Percentiles rank a stretch among this genome's conserved stretches.
Evolutionary conservation across 2,113 vertebrate genomes (phyloP).

Genomic region (Ursus arctos): DNA sequence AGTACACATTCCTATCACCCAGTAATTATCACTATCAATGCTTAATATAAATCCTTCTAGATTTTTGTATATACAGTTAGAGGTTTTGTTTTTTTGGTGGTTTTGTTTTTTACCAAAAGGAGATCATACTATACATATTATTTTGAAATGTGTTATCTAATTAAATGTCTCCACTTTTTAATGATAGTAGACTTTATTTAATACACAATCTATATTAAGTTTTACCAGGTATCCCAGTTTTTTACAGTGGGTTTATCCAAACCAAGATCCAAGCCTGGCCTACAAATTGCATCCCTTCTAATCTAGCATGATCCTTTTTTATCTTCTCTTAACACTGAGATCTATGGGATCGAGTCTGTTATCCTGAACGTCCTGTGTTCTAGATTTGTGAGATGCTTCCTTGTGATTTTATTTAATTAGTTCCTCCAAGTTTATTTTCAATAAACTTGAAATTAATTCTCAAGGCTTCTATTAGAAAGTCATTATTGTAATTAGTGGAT

Average conservation of each 20-base stretch:
- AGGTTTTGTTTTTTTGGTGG: neutral
- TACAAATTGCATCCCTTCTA: neutral
- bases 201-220: neutral
- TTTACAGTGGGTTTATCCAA: neutral
- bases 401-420: neutral
- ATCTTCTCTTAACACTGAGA: neutral
- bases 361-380: neutral
- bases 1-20: neutral
- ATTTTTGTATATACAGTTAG: neutral
- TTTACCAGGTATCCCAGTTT: neutral
- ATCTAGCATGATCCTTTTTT: neutral
- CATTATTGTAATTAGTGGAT: neutral
- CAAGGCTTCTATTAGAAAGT: neutral
- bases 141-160: neutral
- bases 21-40: neutral
- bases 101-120: neutral
- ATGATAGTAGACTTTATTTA: neutral
- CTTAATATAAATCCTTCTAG: neutral
- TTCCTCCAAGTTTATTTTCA: neutral
- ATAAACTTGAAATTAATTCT: neutral
- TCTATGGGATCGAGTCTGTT: neutral
- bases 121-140: neutral
- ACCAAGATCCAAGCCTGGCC: neutral
- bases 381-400: neutral
- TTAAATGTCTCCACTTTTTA: neutral